These are phyloP conservation scores for Pelecanoides urinatrix DNA, from an alignment of 2,113 vertebrate species.

Conservation along the genomic window DNA sequence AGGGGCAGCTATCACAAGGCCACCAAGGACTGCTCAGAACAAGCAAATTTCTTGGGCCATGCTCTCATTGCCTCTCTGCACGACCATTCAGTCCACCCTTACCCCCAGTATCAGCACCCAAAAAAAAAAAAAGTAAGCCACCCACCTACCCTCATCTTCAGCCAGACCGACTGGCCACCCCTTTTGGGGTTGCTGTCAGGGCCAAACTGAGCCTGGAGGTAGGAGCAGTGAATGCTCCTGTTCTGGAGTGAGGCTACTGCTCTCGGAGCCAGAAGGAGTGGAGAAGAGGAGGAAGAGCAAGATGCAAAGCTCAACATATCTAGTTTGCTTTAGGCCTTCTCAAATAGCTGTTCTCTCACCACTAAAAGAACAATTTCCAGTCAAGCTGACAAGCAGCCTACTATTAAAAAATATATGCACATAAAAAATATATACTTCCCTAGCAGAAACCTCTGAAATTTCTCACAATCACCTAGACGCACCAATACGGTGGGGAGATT, in stretches of 20 bases:
- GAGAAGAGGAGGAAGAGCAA: not conserved
- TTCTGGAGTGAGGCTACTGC: not conserved
- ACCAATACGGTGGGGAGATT: not conserved
- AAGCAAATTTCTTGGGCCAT: not conserved
- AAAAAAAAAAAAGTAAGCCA: not conserved
- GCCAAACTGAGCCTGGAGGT: not conserved
- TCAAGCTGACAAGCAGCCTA: not conserved
- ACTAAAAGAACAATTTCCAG: not conserved
- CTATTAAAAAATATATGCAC: not conserved
- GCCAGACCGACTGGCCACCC: not conserved
- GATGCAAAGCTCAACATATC: not conserved
- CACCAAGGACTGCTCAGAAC: not conserved
- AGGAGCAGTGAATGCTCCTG: accelerated
- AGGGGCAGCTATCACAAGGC: not conserved
- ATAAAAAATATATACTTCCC: not conserved
- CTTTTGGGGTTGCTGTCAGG: not conserved
- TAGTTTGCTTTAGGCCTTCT: not conserved
- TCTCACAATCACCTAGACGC: not conserved
- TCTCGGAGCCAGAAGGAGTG: not conserved
- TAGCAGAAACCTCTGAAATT: not conserved
- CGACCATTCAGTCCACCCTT: not conserved
- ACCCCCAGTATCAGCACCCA: not conserved
- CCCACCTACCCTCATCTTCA: not conserved
- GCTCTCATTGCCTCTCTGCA: not conserved
- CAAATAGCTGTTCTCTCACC: not conserved